Conservation (phyloP, 2,113 vertebrate species). For the Andinoacara biseriatus region DNA sequence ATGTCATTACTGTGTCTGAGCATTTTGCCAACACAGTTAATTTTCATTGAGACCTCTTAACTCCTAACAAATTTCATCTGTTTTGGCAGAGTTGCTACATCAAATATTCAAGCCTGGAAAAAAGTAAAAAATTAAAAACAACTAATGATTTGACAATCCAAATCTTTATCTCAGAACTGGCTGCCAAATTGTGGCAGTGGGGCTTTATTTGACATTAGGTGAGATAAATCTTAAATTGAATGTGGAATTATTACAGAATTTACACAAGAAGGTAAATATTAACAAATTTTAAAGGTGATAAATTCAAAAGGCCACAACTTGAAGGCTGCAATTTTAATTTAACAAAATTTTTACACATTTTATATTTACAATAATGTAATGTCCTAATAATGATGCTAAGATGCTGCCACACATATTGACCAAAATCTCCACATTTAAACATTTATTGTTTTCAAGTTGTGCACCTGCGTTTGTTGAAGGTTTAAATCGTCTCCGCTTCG, state of each 20-base stretch:
- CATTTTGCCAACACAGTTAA: constrained; percentile 1
- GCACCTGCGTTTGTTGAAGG: background rate
- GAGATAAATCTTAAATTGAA: background rate
- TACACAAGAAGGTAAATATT: background rate
- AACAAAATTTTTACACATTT: background rate
- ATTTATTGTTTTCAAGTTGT: background rate
- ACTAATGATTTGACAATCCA: background rate
- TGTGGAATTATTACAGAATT: background rate
- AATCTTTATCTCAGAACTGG: background rate
- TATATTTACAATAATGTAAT: too few species aligned
- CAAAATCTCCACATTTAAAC: background rate
- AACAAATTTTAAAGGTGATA: background rate
- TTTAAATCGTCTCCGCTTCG: background rate
- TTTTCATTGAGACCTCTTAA: background rate
- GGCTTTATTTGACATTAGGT: background rate
- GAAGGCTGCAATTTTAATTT: background rate
- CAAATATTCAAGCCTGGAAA: background rate
- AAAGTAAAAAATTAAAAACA: background rate
- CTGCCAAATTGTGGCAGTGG: background rate
- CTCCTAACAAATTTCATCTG: background rate
- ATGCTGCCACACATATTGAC: too few species aligned
- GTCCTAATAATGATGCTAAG: too few species aligned
- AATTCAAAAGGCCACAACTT: background rate
- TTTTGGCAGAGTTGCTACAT: background rate
- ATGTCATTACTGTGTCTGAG: background rate